Percentiles rank a stretch among this genome's conserved stretches.
Evolutionary conservation across 2,797 vertebrate species (phyloP).

Genomic region (Lagocephalus sceleratus): DNA sequence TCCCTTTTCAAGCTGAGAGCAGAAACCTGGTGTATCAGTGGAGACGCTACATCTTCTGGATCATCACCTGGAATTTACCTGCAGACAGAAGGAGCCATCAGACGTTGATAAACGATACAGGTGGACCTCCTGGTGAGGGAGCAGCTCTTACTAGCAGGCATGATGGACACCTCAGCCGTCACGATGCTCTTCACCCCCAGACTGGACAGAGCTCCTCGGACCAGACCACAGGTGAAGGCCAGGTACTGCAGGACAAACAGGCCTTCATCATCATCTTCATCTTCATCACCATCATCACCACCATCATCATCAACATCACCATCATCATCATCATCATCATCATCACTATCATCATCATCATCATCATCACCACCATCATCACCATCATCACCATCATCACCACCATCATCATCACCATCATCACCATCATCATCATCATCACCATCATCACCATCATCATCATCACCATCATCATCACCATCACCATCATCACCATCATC

Average conservation of each 20-base stretch:
- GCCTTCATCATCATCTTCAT: background rate
- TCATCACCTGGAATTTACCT: slow-evolving; percentile 82
- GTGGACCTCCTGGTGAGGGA: slow-evolving; percentile 4
- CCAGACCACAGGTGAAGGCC: slow-evolving; percentile 92
- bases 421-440: background rate
- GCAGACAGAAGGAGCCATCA: slow-evolving; percentile 3
- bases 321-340: background rate
- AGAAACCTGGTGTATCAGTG: background rate
- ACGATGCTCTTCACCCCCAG: slow-evolving; percentile 94
- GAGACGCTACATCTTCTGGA: slow-evolving; percentile 67
- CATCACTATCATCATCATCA: background rate
- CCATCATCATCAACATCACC: background rate
- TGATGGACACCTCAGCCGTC: slow-evolving; percentile 90
- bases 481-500: background rate
- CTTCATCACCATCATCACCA: background rate
- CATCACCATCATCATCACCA: background rate
- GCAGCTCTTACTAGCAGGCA: slow-evolving; percentile 90
- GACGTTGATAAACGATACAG: too few relatives aligned
- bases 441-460: background rate
- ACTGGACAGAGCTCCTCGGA: slow-evolving; percentile 89
- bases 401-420: background rate
- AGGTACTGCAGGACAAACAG: slow-evolving; percentile 79
- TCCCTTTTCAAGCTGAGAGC: too few relatives aligned
- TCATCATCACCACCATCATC: background rate
- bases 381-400: background rate